Conservation (phyloP, 2,797 vertebrate species). For the Mormyrops attenuatus region DNA sequence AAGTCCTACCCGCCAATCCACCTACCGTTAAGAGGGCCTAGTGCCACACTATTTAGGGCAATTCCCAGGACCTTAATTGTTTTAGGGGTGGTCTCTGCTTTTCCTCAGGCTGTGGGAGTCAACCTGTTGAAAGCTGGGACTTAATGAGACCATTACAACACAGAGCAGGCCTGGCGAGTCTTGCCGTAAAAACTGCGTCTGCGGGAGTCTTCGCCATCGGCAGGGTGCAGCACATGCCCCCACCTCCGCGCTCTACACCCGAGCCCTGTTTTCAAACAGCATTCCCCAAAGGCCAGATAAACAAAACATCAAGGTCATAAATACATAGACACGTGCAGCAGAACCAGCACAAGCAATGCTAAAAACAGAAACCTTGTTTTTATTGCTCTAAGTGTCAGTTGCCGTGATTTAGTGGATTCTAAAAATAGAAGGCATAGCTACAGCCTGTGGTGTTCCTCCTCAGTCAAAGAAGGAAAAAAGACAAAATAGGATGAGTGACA, state of each 20-base stretch:
- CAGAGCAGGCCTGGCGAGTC: slow-evolving; percentile 43
- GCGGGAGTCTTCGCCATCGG: slow-evolving; percentile 39
- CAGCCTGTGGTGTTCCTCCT: not conserved
- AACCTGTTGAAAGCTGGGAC: slow-evolving; percentile 22
- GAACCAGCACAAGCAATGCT: slow-evolving; percentile 38
- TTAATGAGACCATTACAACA: slow-evolving; percentile 46
- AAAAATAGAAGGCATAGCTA: not conserved
- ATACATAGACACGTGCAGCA: slow-evolving; percentile 36
- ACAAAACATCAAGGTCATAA: slow-evolving; percentile 47
- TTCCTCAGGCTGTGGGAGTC: not conserved
- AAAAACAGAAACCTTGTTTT: slow-evolving; percentile 35
- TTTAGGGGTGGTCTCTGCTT: slow-evolving; percentile 21
- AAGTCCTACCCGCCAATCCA: not conserved
- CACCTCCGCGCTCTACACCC: slow-evolving; percentile 34
- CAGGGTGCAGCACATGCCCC: not conserved
- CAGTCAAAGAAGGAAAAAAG: not conserved
- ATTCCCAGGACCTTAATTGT: slow-evolving; percentile 15
- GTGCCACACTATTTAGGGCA: not conserved
- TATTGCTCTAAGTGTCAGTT: slow-evolving; percentile 20
- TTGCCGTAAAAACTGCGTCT: slow-evolving; percentile 48
- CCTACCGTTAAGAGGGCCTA: not conserved
- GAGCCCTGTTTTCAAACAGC: slow-evolving; percentile 34
- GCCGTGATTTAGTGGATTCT: slow-evolving; percentile 32
- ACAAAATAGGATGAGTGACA: not conserved
- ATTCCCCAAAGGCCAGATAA: slow-evolving; percentile 21